Base-by-base conservation (phyloP, 1,140 invertebrate species). In the Ips nitidus region DNA sequence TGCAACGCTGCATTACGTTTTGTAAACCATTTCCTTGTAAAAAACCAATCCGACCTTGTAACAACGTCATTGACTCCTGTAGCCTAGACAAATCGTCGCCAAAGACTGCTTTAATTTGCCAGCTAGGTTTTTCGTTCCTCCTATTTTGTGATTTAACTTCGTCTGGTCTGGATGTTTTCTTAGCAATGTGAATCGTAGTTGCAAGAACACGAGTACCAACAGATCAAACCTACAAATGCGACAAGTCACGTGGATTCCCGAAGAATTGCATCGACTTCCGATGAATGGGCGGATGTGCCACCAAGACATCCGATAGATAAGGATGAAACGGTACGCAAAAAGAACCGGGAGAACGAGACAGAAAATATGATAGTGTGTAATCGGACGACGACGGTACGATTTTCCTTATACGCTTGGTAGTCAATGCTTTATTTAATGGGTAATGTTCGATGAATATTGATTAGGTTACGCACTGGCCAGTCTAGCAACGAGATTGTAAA, bases 321-420 rank as follows among this genome's bases (percentile, higher is more conserved):
- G 69, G 72, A 76, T 40, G 40, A 65, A 39, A 60, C 42, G 40
- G 40, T 60, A 42, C 38, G 37, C 56, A 3, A 37, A 50, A 50
- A 7, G 4, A 39, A 43, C 43, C 67, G 3, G 2, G 5, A 52
- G 50, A 78, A 45, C 53, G 72, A 75, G 74, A 77, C 56, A 71
- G 77, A 78, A 77, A 77, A 78, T 78, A 78, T 78, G 77, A 78
- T 77, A 78, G 77, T 76, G 73, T 77, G 77, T 78, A 78, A 78
- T 78, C 77, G 76, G 77, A 76, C 77, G 77, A 77, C 77, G 60
- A 55, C 60, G 60, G 58, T 56, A 53, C 58, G 66, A 66, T 66
- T 58, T 66, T 50, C 65, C 65, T 66, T 52, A 40, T 58, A 56
- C 41, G 65, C 7, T 50, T 66, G 47, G 65, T 66, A 66, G 65